A percentile compares a stretch with the other conserved stretches of the same genome.
phyloP scores from a whole-genome alignment of 1,140 invertebrate species.

The Frieseomelitta varia region DNA sequence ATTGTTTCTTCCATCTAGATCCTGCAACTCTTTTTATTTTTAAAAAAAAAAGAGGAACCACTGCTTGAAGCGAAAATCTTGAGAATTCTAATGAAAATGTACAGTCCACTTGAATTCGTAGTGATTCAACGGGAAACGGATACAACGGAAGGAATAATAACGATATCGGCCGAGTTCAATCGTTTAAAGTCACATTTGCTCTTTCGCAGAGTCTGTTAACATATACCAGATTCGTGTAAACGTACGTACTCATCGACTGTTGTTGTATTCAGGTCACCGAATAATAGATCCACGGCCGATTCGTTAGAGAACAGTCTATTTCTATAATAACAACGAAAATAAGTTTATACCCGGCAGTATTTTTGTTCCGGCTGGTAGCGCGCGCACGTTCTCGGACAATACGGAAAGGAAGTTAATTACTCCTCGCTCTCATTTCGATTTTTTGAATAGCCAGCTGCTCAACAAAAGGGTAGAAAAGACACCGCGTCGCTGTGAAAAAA shows the following conservation, averaged over 20 bases:
- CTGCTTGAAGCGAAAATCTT: no score
- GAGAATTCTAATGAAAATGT: no score
- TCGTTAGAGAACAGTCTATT: slow-evolving; percentile 15
- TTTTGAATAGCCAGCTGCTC: slow-evolving; percentile 28
- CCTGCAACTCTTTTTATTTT: no score
- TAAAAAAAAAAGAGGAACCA: no score
- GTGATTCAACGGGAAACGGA: no score
- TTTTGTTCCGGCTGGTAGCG: slow-evolving; percentile 30
- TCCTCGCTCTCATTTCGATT: slow-evolving; percentile 46
- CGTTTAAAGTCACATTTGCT: no score
- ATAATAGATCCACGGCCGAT: slow-evolving; percentile 12
- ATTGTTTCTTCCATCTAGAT: no score
- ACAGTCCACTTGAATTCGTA: no score
- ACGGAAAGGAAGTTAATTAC: slow-evolving; percentile 49
- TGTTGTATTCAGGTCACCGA: slow-evolving; percentile 32
- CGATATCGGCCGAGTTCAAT: background rate
- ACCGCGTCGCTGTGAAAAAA: slow-evolving; percentile 22
- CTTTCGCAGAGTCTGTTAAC: background rate
- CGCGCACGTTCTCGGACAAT: slow-evolving; percentile 26
- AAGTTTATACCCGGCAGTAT: slow-evolving; percentile 30
- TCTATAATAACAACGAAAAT: slow-evolving; percentile 37
- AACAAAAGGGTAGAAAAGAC: slow-evolving; percentile 33
- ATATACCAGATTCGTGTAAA: background rate
- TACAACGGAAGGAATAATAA: background rate
- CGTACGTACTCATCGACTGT: background rate